Evolutionary conservation across 2,113 vertebrate species (phyloP).

Genomic region (Chunga burmeisteri): DNA sequence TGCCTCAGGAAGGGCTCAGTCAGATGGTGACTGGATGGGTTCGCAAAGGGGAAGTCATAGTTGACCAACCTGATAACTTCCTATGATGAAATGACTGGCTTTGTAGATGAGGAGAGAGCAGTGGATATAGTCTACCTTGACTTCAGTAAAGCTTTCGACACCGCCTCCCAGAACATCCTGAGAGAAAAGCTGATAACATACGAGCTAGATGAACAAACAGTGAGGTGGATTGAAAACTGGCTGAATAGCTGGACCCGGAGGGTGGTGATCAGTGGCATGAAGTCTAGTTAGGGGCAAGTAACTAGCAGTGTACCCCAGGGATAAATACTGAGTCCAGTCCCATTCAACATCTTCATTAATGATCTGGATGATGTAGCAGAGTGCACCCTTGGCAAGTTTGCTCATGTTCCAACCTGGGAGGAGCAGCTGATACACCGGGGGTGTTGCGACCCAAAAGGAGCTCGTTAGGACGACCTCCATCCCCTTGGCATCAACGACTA

Average conservation of each 20-base stretch:
- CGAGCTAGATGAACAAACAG: neutral
- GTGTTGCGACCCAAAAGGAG: too few relatives aligned
- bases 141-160: neutral
- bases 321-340: neutral
- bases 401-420: neutral
- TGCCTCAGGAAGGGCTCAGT: neutral
- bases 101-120: neutral
- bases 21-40: neutral
- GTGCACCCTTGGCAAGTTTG: neutral
- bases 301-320: neutral
- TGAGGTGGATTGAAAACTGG: neutral
- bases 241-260: neutral
- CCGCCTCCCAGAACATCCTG: neutral
- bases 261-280: neutral
- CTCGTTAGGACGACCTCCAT: too few relatives aligned
- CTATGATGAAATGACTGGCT: neutral
- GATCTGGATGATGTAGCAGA: neutral
- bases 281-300: neutral
- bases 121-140: neutral
- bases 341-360: neutral
- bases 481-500: too few relatives aligned
- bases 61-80: neutral
- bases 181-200: neutral
- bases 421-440: neutral
- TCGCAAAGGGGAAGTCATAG: neutral